Conservation (phyloP, 2,113 vertebrate genomes). For the Oophaga pumilio region DNA sequence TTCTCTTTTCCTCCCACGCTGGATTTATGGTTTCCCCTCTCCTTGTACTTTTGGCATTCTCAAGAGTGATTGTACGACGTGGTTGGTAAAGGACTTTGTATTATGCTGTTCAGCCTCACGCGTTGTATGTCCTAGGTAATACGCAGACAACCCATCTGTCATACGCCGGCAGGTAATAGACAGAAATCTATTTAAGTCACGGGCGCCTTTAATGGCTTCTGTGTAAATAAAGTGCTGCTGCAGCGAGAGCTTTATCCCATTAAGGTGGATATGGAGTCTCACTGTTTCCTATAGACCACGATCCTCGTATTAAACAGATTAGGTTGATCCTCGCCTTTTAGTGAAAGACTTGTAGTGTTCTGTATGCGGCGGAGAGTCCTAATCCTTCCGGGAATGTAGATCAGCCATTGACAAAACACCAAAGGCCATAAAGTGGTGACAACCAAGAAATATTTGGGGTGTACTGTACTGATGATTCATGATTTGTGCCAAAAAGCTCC, state of each 20-base stretch:
- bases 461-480: not conserved
- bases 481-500: not conserved
- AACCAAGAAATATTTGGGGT: not conserved
- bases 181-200: conserved; percentile 54
- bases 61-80: not conserved
- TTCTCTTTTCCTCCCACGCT: not conserved
- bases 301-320: conserved; percentile 52
- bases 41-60: not conserved
- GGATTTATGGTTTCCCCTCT: not conserved
- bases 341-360: conserved; percentile 39
- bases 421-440: not conserved
- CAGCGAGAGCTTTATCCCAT: conserved; percentile 55
- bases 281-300: conserved; percentile 36
- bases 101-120: not conserved
- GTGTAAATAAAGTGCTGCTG: conserved; percentile 52
- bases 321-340: conserved; percentile 56
- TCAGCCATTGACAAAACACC: not conserved
- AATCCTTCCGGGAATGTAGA: conserved; percentile 38
- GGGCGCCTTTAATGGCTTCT: conserved; percentile 44
- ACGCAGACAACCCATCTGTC: conserved; percentile 42
- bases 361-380: conserved; percentile 3
- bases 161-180: conserved; percentile 43
- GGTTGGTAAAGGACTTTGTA: not conserved
- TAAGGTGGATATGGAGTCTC: conserved; percentile 46
- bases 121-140: not conserved